Evolutionary conservation across 37 sponge, comb jelly and placozoan genomes (phyloP).

Genomic region (Chondrosia reniformis): DNA sequence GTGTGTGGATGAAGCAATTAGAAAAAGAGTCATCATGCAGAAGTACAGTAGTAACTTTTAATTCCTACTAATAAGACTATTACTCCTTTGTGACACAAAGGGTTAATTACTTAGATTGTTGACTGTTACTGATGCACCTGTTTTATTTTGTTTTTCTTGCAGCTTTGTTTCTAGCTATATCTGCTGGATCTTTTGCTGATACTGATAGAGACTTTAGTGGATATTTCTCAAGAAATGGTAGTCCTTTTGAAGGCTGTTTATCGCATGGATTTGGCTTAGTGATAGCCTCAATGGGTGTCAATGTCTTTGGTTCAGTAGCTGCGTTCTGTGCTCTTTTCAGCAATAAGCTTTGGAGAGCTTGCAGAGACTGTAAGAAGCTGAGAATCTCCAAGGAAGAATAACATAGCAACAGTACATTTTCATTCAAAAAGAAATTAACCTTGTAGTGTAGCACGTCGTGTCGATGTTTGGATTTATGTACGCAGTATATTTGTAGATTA

Average conservation of each 20-base stretch:
- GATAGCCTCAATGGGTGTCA: slow-evolving; percentile 55
- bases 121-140: not conserved
- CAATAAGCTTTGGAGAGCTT: slow-evolving; percentile 15
- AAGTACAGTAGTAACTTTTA: too few relatives aligned
- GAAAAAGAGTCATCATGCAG: too few relatives aligned
- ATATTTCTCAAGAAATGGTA: slow-evolving; percentile 73
- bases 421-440: too few relatives aligned
- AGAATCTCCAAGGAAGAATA: too few relatives aligned
- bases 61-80: too few relatives aligned
- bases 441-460: too few relatives aligned
- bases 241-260: slow-evolving; percentile 46
- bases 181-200: slow-evolving; percentile 36
- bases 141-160: not conserved
- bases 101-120: not conserved
- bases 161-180: slow-evolving; percentile 43
- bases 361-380: not conserved
- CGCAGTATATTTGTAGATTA: too few relatives aligned
- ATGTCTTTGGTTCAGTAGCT: slow-evolving; percentile 42
- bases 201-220: slow-evolving; percentile 55
- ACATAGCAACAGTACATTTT: too few relatives aligned
- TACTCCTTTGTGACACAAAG: not conserved
- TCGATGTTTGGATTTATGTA: too few relatives aligned
- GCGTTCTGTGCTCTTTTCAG: slow-evolving; percentile 48
- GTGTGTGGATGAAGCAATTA: too few relatives aligned
- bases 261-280: slow-evolving; percentile 76